Conservation (phyloP, 2,888 invertebrate species). For the Drosophila emarginata region DNA sequence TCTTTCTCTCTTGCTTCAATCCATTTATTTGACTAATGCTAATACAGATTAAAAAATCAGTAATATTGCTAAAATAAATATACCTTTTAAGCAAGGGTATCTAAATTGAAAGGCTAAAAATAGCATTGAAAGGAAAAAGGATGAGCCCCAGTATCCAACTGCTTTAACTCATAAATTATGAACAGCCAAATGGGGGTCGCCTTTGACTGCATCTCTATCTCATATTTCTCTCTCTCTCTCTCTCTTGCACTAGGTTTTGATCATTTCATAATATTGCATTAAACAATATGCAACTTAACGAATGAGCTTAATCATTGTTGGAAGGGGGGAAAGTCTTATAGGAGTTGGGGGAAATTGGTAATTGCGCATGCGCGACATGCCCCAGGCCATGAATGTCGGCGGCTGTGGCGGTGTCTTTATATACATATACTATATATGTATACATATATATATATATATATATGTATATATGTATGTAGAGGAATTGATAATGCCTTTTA, state of each 20-base stretch:
- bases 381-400: slow-evolving; percentile 39
- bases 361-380: slow-evolving; percentile 75
- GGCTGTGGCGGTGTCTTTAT: slow-evolving; percentile 55
- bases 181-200: slow-evolving; percentile 15
- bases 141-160: slow-evolving; percentile 30
- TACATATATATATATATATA: slow-evolving; percentile 18
- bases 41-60: too few species aligned
- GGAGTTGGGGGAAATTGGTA: slow-evolving; percentile 32
- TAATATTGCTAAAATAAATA: not conserved
- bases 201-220: not conserved
- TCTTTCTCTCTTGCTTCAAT: too few species aligned
- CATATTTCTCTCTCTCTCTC: not conserved
- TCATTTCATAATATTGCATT: slow-evolving; percentile 56
- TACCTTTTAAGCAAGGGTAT: slow-evolving; percentile 19
- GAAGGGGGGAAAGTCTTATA: slow-evolving; percentile 18
- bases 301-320: slow-evolving; percentile 65
- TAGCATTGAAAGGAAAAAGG: slow-evolving; percentile 43
- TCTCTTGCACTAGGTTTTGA: not conserved
- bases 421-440: slow-evolving; percentile 22
- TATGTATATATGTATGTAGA: not conserved
- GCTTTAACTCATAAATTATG: slow-evolving; percentile 25
- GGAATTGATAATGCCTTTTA: slow-evolving; percentile 58
- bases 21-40: too few species aligned
- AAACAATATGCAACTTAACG: slow-evolving; percentile 57
- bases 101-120: slow-evolving; percentile 42